Base-by-base conservation (phyloP, 2,113 vertebrate species). In the Sclerurus mexicanus region DNA sequence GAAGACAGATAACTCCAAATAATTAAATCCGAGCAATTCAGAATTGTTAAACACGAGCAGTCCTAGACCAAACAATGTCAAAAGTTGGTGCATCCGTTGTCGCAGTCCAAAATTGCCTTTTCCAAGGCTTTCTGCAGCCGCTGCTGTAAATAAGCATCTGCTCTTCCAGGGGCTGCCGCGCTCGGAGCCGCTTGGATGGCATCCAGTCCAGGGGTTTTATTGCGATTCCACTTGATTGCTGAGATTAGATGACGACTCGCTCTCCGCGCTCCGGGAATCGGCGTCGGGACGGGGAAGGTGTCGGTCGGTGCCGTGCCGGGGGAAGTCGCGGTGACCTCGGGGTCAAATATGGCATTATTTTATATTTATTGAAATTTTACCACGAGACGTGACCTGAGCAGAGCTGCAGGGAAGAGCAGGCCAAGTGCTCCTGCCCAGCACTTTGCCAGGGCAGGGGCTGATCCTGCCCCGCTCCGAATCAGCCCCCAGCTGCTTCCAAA, bases 281-380 rank as follows among this genome's bases (percentile, higher is more conserved):
- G 28, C 7, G 30, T 12, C 5, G 2, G 47, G 2, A 19, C 20
- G 6, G 27, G 72, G 39, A 37, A 15, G n/a, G 64, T 49, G 50
- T 14, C 75, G 17, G 2, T 39, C 11, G 22, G 17, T 46, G 71
- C 44, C 11, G 3, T 30, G 74, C 78, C 7, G 3, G 1, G 55
- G 69, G 23, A 44, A 56, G 10, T 2, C 3, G 0, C 4, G 4
- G 21, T 14, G 62, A 44, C 49, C 89, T 49, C 28, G 0, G 23
- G 13, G 10, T 18, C 60, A 6, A 4, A 35, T 1, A 14, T 44
- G 13, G 23, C 68, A 5, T 33, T 1, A 13, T 19, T 19, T 31
- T 3, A 3, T 2, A 9, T 6, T 35, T 4, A 5, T 13, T 47
- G 4, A 7, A 3, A 4, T 8, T 60, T 53, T 4, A 2, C 39